Percentiles rank a stretch among this genome's conserved stretches.
Evolutionary conservation across 2,888 invertebrate species (phyloP).

Genomic region (Synergus umbraculus): DNA sequence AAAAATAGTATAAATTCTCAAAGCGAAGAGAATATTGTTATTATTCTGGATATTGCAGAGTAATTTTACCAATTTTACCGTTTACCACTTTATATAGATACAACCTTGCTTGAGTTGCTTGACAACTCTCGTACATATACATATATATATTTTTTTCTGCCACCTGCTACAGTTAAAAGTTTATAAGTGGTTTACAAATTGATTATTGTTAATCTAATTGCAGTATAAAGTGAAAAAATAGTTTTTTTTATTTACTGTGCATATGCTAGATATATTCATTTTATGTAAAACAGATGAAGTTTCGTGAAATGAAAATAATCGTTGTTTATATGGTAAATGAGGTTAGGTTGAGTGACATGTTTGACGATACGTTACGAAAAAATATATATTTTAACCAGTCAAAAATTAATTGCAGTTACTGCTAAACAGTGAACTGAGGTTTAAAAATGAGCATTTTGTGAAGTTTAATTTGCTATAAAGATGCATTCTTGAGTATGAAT

Average conservation of each 20-base stretch:
- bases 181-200: not conserved
- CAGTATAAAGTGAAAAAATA: slow-evolving; percentile 12
- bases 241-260: not conserved
- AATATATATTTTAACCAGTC: not conserved
- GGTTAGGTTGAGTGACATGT: slow-evolving; percentile 23
- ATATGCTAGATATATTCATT: not conserved
- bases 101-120: no score
- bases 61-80: no score
- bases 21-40: no score
- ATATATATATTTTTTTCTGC: not conserved
- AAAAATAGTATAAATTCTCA: no score
- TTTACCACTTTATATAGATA: no score
- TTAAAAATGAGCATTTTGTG: not conserved
- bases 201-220: not conserved
- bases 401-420: not conserved
- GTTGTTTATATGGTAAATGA: not conserved
- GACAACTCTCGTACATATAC: no score
- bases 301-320: not conserved
- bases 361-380: not conserved
- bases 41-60: no score
- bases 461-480: not conserved
- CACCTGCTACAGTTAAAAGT: slow-evolving; percentile 1
- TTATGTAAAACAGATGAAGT: not conserved
- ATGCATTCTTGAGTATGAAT: not conserved
- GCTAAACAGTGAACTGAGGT: not conserved